Percentiles rank a stretch among this genome's conserved stretches.
Conservation (phyloP, 2,888 invertebrate genomes). For the Endotricha flammealis region DNA sequence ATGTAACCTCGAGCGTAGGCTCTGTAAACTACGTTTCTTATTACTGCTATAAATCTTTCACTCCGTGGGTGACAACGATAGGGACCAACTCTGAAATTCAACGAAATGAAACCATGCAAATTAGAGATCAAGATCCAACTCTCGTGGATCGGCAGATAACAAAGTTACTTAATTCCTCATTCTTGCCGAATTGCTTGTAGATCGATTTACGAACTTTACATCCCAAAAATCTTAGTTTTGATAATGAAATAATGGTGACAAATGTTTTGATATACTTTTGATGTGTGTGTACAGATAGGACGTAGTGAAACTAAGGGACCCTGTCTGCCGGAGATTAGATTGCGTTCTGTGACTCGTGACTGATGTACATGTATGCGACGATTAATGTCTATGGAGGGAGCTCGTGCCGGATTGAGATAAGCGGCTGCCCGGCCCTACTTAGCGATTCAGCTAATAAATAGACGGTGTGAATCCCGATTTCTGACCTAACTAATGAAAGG, state of each 20-base stretch:
- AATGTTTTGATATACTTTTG: too few relatives aligned
- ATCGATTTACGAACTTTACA: too few relatives aligned
- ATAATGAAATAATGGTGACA: too few relatives aligned
- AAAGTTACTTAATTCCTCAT: too few relatives aligned
- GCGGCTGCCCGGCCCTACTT: conserved; percentile 11
- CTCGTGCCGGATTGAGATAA: conserved; percentile 14
- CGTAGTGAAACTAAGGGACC: too few relatives aligned
- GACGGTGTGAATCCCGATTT: background rate
- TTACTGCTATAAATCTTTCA: conserved; percentile 30
- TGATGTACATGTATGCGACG: conserved; percentile 10
- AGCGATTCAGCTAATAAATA: conserved; percentile 2
- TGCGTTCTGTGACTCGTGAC: conserved; percentile 5
- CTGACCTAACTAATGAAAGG: too few relatives aligned
- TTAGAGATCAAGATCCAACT: conserved; percentile 25
- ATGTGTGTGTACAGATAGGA: too few relatives aligned
- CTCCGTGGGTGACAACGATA: conserved; percentile 16
- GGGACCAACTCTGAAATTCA: conserved; percentile 21
- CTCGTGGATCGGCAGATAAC: background rate
- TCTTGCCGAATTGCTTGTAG: too few relatives aligned
- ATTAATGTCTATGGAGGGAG: conserved; percentile 14
- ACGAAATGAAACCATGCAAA: conserved; percentile 30
- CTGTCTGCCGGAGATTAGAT: conserved; percentile 3
- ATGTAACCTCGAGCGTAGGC: conserved; percentile 7
- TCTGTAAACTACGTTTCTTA: conserved; percentile 17
- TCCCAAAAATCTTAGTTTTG: too few relatives aligned